A percentile compares a stretch with the other conserved stretches of the same genome.
Conservation (phyloP, 2,888 invertebrate species). For the Habrosyne pyritoides region DNA sequence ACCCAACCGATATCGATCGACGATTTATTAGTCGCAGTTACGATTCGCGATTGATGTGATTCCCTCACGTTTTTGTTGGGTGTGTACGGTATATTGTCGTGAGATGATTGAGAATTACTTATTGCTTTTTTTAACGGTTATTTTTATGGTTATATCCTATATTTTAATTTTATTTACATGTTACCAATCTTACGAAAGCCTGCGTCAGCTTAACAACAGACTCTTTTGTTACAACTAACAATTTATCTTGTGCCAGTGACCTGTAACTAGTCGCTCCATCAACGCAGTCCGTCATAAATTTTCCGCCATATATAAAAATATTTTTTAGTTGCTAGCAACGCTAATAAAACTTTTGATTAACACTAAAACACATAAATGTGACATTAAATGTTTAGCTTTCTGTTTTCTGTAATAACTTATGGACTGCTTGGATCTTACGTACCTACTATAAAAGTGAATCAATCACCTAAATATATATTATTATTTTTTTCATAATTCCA, state of each 20-base stretch:
- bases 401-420: no score
- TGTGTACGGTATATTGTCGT: conserved; percentile 1
- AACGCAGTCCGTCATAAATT: neutral
- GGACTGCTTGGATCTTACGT: no score
- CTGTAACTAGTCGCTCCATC: neutral
- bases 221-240: neutral
- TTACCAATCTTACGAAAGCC: neutral
- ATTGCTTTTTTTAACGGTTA: neutral
- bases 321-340: no score
- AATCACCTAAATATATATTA: no score
- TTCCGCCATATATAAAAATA: no score
- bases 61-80: conserved; percentile 13
- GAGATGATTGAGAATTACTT: neutral
- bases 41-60: conserved; percentile 21
- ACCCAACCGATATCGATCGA: conserved; percentile 39
- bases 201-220: neutral
- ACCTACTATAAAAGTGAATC: no score
- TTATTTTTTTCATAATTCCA: no score
- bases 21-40: conserved; percentile 34
- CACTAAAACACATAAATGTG: no score
- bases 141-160: neutral
- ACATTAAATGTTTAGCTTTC: no score
- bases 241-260: neutral
- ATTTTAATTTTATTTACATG: neutral
- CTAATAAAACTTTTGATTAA: no score